Conservation (phyloP, 2,113 vertebrate species). For the Tricholaema leucomelas region DNA sequence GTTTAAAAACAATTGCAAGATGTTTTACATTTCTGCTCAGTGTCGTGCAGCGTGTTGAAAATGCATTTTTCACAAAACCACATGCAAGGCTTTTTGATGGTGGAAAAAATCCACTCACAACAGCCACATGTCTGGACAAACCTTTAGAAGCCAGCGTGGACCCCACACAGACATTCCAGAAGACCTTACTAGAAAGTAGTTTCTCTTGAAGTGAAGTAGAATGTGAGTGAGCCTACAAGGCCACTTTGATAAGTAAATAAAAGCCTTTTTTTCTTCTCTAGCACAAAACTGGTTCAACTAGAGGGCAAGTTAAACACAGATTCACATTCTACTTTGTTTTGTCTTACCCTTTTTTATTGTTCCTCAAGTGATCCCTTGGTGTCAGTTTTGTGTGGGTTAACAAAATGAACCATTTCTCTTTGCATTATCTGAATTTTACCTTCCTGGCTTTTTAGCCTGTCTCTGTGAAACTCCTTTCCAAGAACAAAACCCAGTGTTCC, state of each 20-base stretch:
- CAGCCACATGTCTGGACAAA: constrained; percentile 61
- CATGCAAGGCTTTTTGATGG: constrained; percentile 69
- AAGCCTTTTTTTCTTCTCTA: constrained; percentile 1
- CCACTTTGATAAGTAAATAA: constrained; percentile 51
- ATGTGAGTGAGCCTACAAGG: constrained; percentile 3
- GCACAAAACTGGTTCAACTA: constrained; percentile 15
- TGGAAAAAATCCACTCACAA: constrained; percentile 58
- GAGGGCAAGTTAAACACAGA: constrained; percentile 15
- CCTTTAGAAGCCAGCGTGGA: constrained; percentile 51
- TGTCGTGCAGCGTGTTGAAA: constrained; percentile 64
- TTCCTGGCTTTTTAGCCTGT: background rate
- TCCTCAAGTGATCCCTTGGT: background rate
- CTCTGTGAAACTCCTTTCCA: background rate
- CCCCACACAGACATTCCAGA: constrained; percentile 66
- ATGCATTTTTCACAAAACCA: constrained; percentile 72
- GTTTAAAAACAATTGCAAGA: constrained; percentile 73
- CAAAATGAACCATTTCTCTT: background rate
- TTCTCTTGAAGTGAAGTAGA: constrained; percentile 31
- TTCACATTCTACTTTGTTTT: background rate
- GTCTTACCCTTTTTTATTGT: background rate
- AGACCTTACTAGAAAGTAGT: constrained; percentile 16
- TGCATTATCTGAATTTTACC: background rate
- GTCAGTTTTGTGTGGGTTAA: background rate
- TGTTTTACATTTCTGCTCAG: constrained; percentile 70
- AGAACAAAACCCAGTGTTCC: background rate